A percentile compares a stretch with the other conserved stretches of the same genome.
Evolutionary conservation across 2,113 vertebrate genomes (phyloP).

Genomic region (Natator depressus): DNA sequence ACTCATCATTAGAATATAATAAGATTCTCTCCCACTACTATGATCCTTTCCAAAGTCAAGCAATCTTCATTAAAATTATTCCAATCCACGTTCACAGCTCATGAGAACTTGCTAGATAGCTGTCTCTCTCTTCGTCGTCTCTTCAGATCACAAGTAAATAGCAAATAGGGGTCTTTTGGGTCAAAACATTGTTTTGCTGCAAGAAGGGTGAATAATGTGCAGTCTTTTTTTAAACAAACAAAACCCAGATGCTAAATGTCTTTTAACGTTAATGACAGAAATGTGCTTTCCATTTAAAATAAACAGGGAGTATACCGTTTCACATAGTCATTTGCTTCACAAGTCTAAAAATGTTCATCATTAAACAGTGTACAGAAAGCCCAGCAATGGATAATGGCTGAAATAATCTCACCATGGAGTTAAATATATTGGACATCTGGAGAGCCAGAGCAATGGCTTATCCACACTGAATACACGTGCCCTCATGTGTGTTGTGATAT

Average conservation of each 20-base stretch:
- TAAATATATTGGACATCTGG: slow-evolving; percentile 20
- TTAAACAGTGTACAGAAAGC: slow-evolving; percentile 1
- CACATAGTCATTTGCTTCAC: neutral
- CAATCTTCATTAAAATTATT: neutral
- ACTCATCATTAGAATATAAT: neutral
- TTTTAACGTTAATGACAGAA: neutral
- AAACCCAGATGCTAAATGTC: neutral
- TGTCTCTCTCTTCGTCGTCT: neutral
- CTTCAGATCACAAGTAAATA: slow-evolving; percentile 3
- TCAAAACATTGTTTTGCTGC: slow-evolving; percentile 3
- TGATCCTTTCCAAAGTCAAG: neutral
- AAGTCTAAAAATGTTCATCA: neutral
- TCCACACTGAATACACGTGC: neutral
- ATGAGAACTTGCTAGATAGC: neutral
- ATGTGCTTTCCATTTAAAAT: neutral
- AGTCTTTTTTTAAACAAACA: neutral
- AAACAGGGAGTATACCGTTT: neutral
- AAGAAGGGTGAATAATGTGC: neutral
- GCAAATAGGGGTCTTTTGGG: neutral
- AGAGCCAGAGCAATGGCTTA: neutral
- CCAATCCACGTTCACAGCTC: neutral
- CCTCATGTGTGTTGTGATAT: accelerated
- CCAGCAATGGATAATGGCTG: neutral
- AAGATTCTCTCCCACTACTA: neutral
- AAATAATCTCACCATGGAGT: neutral